Percentiles rank a stretch among this genome's conserved stretches.
phyloP scores from a whole-genome alignment of 1,140 invertebrate genomes.

The Sycophila sp. region DNA sequence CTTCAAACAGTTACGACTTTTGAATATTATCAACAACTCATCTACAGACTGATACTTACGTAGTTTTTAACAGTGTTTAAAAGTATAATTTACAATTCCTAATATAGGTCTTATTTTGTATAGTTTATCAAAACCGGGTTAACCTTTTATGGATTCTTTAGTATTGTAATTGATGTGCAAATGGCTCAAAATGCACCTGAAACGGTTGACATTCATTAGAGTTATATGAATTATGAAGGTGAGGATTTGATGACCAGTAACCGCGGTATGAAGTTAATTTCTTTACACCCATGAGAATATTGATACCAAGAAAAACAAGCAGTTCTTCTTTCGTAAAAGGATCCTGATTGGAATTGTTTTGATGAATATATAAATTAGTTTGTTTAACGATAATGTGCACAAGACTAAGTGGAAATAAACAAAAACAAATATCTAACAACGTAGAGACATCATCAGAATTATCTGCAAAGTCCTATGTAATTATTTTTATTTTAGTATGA shows the following conservation, averaged over 20 bases:
- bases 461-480: too few relatives aligned
- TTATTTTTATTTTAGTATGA: too few relatives aligned
- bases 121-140: constrained; percentile 56
- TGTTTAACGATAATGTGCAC: constrained; percentile 2
- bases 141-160: constrained; percentile 45
- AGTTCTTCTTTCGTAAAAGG: constrained; percentile 41
- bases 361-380: constrained; percentile 38
- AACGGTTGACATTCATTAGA: constrained; percentile 58
- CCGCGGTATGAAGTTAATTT: constrained; percentile 44
- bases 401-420: constrained; percentile 14
- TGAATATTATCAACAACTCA: constrained; percentile 58
- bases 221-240: constrained; percentile 55
- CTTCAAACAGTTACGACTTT: constrained; percentile 55
- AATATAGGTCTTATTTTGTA: constrained; percentile 56
- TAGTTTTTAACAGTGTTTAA: constrained; percentile 16
- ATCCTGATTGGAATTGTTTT: constrained; percentile 23
- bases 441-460: too few relatives aligned
- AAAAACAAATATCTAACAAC: constrained; percentile 19
- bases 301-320: constrained; percentile 45
- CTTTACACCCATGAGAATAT: constrained; percentile 51
- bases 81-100: constrained; percentile 39
- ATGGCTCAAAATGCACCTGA: constrained; percentile 53
- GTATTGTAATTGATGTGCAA: constrained; percentile 56
- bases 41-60: constrained; percentile 45
- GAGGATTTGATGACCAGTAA: constrained; percentile 56